Base-by-base conservation (phyloP, 1,140 invertebrate species). In the Psilanteris sp. region DNA sequence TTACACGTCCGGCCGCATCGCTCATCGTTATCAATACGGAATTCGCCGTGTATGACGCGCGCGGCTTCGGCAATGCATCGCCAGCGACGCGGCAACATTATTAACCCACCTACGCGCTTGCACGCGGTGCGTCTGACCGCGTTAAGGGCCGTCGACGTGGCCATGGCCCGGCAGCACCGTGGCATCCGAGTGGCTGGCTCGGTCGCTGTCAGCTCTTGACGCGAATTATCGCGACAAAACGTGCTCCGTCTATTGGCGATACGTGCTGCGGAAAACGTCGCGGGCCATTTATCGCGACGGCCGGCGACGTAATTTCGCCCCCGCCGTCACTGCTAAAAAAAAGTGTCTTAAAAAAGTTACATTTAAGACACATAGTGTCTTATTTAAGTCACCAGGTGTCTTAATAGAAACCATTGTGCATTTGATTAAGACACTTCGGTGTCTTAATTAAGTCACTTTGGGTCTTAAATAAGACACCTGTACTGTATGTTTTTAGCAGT, bases 261-360 rank as follows among this genome's bases (percentile, higher is more conserved):
- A 62, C 61, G 72, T 44, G 57, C 79, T 78, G 78, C 75, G 76
- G 75, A 82, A 79, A 81, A 82, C 78, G 70, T 81, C 55, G 68
- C 27, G 62, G 74, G 77, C 76, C 80, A 84, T 84, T 81, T 84
- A 84, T 84, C 76, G 81, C 44, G 71, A 64, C 76, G 71, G 34
- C 72, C 73, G 71, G 71, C 61, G 78, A 77, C 82, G 78, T 81
- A 78, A 81, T 84, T 81, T 77, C 77, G 80, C 62, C 73, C 72
- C 72, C 75, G 74, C 36, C n/a, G n/a, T n/a, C n/a, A n/a, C n/a
- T n/a, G n/a, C n/a, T n/a, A n/a, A n/a, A n/a, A n/a, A n/a, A n/a
- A n/a, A n/a, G n/a, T n/a, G n/a, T n/a, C n/a, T n/a, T n/a, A n/a
- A n/a, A n/a, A n/a, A n/a, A n/a, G n/a, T n/a, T n/a, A n/a, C n/a